Conservation (phyloP, 23 tunicate genomes). For the Botrylloides violaceus region DNA sequence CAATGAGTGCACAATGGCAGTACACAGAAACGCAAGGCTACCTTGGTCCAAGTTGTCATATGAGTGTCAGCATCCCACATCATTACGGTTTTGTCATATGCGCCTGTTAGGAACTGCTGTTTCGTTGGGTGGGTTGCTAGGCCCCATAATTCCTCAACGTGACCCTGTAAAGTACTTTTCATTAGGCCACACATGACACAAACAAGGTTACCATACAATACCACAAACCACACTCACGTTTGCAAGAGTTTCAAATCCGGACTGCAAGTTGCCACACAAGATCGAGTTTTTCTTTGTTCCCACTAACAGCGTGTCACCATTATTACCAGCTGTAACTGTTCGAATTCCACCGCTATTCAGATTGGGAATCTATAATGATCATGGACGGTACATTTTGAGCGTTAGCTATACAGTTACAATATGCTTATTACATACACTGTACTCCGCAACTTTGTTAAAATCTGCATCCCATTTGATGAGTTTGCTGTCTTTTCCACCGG, state of each 20-base stretch:
- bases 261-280: constrained; percentile 51
- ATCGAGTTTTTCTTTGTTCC: constrained; percentile 84
- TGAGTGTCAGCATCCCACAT: constrained; percentile 75
- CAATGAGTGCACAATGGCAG: no score
- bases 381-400: no score
- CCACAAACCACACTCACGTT: constrained; percentile 56
- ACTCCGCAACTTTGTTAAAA: constrained; percentile 8
- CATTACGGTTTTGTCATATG: constrained; percentile 78
- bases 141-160: constrained; percentile 94
- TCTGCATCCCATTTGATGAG: constrained; percentile 48
- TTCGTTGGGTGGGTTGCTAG: constrained; percentile 57
- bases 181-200: neutral
- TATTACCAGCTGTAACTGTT: constrained; percentile 41
- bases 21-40: no score
- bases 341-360: constrained; percentile 67
- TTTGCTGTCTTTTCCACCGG: constrained; percentile 89
- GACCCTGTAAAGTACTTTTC: constrained; percentile 91
- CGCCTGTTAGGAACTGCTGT: constrained; percentile 59
- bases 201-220: no score
- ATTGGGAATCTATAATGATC: constrained; percentile 32
- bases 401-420: no score
- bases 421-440: neutral
- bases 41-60: constrained; percentile 66
- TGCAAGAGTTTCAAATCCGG: constrained; percentile 63
- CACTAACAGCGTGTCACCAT: constrained; percentile 54